A percentile compares a stretch with the other conserved stretches of the same genome.
Evolutionary conservation across 2,888 invertebrate species (phyloP).

Genomic region (Ichneumoninae sp.): DNA sequence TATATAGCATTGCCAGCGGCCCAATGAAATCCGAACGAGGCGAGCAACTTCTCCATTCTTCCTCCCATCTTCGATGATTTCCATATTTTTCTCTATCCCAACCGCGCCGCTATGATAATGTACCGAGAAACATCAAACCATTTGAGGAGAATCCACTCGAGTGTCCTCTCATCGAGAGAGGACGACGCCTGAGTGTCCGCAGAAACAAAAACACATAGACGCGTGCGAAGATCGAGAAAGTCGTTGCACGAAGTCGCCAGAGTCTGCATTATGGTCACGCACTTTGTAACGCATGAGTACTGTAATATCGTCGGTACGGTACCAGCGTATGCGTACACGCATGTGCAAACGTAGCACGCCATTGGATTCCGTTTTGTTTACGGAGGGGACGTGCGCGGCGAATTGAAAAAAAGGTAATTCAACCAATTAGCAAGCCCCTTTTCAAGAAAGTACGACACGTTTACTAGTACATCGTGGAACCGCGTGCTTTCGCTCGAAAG

Average conservation of each 20-base stretch:
- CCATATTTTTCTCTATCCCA: neutral
- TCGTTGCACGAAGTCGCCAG: conserved; percentile 26
- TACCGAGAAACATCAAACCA: conserved; percentile 10
- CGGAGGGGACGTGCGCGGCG: conserved; percentile 39
- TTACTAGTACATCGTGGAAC: conserved; percentile 33
- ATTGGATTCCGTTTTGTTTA: conserved; percentile 55
- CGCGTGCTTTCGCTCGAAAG: conserved; percentile 39
- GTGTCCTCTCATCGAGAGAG: neutral
- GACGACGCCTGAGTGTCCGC: neutral
- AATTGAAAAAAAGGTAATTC: conserved; percentile 41
- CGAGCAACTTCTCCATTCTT: conserved; percentile 33
- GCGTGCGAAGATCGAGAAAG: conserved; percentile 7
- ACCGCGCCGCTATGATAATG: conserved; percentile 8
- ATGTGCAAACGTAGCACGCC: conserved; percentile 2
- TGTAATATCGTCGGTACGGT: conserved; percentile 14
- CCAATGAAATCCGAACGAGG: conserved; percentile 31
- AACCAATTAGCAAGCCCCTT: conserved; percentile 58
- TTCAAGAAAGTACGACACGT: conserved; percentile 52
- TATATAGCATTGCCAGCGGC: conserved; percentile 4
- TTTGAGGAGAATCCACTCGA: neutral
- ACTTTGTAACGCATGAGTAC: conserved; percentile 45
- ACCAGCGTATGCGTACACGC: conserved; percentile 3
- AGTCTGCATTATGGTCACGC: conserved; percentile 61
- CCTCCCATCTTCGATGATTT: conserved; percentile 4
- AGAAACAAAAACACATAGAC: neutral